Evolutionary conservation across 2,888 invertebrate species (phyloP).

Genomic region (Tubulanus polymorphus): DNA sequence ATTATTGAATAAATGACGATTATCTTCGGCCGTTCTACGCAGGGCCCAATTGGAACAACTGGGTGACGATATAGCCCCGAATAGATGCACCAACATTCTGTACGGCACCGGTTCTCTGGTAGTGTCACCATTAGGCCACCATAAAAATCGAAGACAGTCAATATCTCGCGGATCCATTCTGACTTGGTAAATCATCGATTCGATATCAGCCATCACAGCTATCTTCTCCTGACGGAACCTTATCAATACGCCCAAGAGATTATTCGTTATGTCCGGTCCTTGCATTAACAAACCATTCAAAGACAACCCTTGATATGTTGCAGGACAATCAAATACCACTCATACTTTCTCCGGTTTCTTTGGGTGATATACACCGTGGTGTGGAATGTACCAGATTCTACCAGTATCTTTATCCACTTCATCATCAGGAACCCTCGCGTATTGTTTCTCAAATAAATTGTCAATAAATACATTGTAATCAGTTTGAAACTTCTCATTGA

Average conservation of each 20-base stretch:
- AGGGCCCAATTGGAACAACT: background rate
- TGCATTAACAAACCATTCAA: conserved; percentile 3
- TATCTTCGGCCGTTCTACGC: background rate
- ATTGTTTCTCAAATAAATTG: conserved; percentile 4
- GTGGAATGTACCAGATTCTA: conserved; percentile 12
- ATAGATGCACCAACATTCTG: conserved; percentile 6
- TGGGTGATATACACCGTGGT: conserved; percentile 6
- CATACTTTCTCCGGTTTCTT: conserved; percentile 7
- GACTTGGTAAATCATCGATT: conserved; percentile 9
- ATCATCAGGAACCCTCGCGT: background rate
- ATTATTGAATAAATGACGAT: background rate
- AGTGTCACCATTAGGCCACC: background rate
- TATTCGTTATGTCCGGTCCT: conserved; percentile 8
- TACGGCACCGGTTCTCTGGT: background rate
- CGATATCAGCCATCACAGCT: conserved; percentile 7
- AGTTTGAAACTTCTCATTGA: background rate
- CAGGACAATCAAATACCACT: conserved; percentile 11
- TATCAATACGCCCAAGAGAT: conserved; percentile 4
- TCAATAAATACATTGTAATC: conserved; percentile 3
- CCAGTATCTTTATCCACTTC: background rate
- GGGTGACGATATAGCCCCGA: background rate
- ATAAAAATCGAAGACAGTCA: conserved; percentile 5
- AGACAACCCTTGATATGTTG: conserved; percentile 2
- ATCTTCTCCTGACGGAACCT: conserved; percentile 6
- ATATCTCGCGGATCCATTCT: background rate